Percentiles rank a stretch among this genome's conserved stretches.
phyloP scores from a whole-genome alignment of 2,888 invertebrate genomes.

The Acanthosepion esculentum region DNA sequence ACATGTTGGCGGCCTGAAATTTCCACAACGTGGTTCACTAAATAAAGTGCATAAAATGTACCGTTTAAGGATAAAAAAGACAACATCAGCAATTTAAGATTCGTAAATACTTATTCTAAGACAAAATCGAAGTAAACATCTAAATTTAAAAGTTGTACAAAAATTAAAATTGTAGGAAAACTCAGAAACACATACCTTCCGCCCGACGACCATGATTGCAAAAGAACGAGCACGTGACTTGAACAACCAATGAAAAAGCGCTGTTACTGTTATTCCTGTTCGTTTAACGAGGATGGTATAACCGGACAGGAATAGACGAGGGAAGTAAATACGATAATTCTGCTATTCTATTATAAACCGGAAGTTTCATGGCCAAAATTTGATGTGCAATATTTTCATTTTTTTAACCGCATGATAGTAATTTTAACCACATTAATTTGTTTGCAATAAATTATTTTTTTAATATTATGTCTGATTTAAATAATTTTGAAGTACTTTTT shows the following conservation, averaged over 20 bases:
- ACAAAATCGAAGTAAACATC: background rate
- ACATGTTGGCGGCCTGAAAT: background rate
- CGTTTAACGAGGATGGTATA: background rate
- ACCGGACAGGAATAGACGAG: no score
- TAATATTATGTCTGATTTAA: no score
- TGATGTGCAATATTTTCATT: background rate
- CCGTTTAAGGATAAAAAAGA: background rate
- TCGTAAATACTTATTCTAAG: background rate
- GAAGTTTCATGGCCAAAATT: background rate
- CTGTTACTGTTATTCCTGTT: background rate
- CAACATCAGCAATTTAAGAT: background rate
- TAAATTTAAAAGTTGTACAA: background rate
- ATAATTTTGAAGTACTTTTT: no score
- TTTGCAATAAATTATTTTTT: no score
- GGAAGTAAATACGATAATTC: background rate
- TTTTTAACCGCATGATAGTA: background rate
- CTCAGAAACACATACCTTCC: background rate
- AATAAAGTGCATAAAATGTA: background rate
- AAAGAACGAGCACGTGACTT: conserved; percentile 35
- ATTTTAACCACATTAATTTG: no score
- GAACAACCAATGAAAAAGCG: background rate
- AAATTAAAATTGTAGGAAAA: background rate
- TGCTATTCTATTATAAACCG: background rate
- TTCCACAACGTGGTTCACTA: background rate
- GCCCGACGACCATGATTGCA: conserved; percentile 44